phyloP scores from a whole-genome alignment of 2,113 vertebrate species.

The Cnemophilus loriae region DNA sequence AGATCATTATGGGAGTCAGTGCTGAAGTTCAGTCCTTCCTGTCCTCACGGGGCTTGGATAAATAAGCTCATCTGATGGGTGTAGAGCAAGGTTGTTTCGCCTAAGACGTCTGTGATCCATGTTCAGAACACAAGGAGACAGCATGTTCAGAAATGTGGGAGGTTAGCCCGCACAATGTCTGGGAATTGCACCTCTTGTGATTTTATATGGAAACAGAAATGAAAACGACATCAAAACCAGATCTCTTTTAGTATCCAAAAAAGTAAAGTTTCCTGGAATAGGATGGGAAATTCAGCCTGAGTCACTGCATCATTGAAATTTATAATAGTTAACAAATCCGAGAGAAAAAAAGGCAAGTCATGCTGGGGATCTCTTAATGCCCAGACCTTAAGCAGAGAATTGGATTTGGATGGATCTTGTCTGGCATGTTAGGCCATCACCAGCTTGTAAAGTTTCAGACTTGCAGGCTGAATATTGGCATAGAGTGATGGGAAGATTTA shows the following conservation, averaged over 20 bases:
- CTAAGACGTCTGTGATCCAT: neutral
- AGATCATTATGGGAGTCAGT: neutral
- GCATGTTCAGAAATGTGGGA: neutral
- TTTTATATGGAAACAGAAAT: neutral
- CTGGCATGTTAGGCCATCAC: neutral
- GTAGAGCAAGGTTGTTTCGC: neutral
- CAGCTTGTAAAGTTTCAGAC: neutral
- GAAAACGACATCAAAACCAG: neutral
- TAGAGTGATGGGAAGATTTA: neutral
- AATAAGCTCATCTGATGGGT: neutral
- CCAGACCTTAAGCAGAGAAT: neutral
- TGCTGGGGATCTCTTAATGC: neutral
- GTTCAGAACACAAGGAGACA: neutral
- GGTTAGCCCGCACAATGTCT: neutral
- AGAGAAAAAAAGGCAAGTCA: neutral
- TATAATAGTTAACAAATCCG: neutral
- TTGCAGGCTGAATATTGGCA: neutral
- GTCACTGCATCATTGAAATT: neutral
- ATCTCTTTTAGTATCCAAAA: neutral
- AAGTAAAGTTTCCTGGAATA: neutral
- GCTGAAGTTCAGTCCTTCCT: neutral
- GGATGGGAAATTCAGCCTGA: neutral
- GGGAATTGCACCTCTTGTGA: neutral
- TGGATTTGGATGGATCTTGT: conserved; percentile 22
- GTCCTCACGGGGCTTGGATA: neutral